Percentiles rank a stretch among this genome's conserved stretches.
Conservation (phyloP, 2,888 invertebrate genomes). For the Eupeodes latifasciatus region DNA sequence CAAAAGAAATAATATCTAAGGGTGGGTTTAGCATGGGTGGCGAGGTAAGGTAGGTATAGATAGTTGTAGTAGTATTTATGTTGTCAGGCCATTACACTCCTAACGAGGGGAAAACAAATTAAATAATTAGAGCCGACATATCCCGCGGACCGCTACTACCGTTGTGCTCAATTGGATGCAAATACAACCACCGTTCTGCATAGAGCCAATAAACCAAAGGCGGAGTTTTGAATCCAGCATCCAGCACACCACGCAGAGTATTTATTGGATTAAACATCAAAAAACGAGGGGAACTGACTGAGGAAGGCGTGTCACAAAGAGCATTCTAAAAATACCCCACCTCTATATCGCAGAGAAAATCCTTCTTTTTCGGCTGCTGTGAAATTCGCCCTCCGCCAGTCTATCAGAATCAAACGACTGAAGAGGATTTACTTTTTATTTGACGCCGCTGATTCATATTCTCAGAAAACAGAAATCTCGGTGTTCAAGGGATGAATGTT, state of each 20-base stretch:
- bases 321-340: constrained; percentile 40
- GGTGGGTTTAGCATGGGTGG: constrained; percentile 9
- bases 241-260: constrained; percentile 51
- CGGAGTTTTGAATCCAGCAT: constrained; percentile 71
- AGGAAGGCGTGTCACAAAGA: constrained; percentile 13
- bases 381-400: constrained; percentile 48
- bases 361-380: constrained; percentile 20
- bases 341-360: constrained; percentile 1
- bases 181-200: constrained; percentile 73
- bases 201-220: constrained; percentile 54
- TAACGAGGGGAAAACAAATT: constrained; percentile 84
- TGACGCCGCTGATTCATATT: constrained; percentile 34
- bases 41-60: background rate
- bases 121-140: constrained; percentile 82
- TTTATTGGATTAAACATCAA: constrained; percentile 51
- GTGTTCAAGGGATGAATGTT: constrained; percentile 68
- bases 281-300: constrained; percentile 48
- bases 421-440: constrained; percentile 57
- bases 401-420: constrained; percentile 60
- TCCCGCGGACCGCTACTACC: constrained; percentile 53
- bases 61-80: constrained; percentile 61
- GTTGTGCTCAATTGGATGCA: constrained; percentile 75
- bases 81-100: constrained; percentile 82
- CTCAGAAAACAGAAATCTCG: constrained; percentile 31
- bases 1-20: constrained; percentile 29